These are phyloP conservation scores for Andrena trimmerana DNA, from an alignment of 2,888 invertebrate species.

Conservation along the genomic window DNA sequence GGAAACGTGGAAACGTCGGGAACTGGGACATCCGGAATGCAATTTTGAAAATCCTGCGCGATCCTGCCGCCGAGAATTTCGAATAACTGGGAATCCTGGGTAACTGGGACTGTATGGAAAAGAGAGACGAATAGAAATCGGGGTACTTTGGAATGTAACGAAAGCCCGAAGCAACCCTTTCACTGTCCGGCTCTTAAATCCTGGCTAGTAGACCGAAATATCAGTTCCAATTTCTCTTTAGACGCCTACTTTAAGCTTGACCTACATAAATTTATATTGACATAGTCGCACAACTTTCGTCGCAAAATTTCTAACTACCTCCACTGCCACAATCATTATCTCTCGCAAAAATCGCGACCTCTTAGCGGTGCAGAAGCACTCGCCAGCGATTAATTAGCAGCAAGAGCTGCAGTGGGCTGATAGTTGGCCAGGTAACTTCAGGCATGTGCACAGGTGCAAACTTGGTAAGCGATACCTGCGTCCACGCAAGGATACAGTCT, in stretches of 20 bases:
- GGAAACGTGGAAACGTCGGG: neutral
- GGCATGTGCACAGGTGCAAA: conserved; percentile 36
- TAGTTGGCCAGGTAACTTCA: neutral
- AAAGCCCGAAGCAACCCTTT: neutral
- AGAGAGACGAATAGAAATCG: neutral
- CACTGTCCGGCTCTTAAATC: neutral
- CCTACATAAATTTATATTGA: too few species aligned
- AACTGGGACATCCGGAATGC: neutral
- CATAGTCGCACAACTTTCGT: too few species aligned
- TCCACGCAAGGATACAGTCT: conserved; percentile 35
- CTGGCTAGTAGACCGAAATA: too few species aligned
- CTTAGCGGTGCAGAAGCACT: neutral
- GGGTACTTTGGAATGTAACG: neutral
- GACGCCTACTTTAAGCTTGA: neutral
- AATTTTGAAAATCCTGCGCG: conserved; percentile 5
- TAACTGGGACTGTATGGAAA: neutral
- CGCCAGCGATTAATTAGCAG: conserved; percentile 9
- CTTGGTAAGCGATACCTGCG: conserved; percentile 35
- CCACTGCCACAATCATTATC: neutral
- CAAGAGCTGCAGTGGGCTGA: neutral
- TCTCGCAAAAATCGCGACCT: conserved; percentile 1
- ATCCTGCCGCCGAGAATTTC: neutral
- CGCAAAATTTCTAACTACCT: neutral
- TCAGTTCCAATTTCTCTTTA: neutral
- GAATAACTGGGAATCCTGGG: neutral